These are phyloP conservation scores for Capitella teleta DNA, from an alignment of 1,140 invertebrate species.

Conservation along the genomic window DNA sequence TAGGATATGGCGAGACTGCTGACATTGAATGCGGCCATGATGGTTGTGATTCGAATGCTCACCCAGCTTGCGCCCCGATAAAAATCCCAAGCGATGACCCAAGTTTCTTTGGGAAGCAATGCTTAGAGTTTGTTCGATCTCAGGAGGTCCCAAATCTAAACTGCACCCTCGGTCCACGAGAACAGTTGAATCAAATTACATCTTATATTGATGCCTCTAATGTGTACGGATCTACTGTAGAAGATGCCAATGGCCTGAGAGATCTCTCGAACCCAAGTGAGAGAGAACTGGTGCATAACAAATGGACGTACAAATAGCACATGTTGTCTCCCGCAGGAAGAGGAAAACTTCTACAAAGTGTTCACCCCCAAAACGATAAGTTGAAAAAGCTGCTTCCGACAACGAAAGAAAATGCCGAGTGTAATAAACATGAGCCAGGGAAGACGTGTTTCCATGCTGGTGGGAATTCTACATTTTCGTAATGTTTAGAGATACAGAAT, in stretches of 20 bases:
- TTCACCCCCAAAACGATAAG: neutral
- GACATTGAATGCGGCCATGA: conserved; percentile 6
- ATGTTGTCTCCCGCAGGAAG: neutral
- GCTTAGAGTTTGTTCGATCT: conserved; percentile 6
- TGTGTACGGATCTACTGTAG: conserved; percentile 79
- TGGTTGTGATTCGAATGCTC: neutral
- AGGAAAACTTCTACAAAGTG: neutral
- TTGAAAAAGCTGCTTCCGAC: neutral
- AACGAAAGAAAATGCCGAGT: neutral
- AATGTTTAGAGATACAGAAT: no score
- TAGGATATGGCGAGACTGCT: neutral
- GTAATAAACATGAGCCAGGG: neutral
- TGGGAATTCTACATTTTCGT: no score
- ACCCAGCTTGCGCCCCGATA: conserved; percentile 1
- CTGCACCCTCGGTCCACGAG: conserved; percentile 59
- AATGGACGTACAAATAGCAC: neutral
- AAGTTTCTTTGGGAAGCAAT: neutral
- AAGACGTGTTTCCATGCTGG: neutral
- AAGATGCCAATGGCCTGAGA: conserved; percentile 63
- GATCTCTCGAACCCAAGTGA: conserved; percentile 42
- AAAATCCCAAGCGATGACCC: neutral
- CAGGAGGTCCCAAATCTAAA: conserved; percentile 51
- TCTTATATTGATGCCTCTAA: conserved; percentile 88
- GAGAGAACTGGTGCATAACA: neutral
- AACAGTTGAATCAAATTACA: conserved; percentile 91